Evolutionary conservation across 2,797 vertebrate species (phyloP), one percentile per base, ranked within the genome.

Genomic region (Falco rusticolus): DNA sequence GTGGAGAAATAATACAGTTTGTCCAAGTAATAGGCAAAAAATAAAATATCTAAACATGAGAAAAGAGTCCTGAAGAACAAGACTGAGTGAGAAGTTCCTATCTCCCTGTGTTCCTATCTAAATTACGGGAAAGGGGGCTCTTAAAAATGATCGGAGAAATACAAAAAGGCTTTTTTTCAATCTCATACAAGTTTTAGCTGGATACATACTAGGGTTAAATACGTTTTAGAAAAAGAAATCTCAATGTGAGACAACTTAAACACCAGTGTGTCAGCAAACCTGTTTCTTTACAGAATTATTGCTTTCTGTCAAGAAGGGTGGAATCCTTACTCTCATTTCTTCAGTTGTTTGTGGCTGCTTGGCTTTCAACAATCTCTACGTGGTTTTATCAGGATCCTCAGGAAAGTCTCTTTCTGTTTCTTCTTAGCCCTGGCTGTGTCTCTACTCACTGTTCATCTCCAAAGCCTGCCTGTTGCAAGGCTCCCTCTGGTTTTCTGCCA

Each of bases 61-160:
- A 53, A 61, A 60, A 70, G 6, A 41, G 15, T 70, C 21, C 28
- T 29, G 37, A 53, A 51, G 5, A 6, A n/a, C 13, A 37, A 31
- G 3, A 14, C 2, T 51, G 39, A 48, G 16, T 11, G 20, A 45
- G 13, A 82, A 8, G 5, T 71, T 79, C 13, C 9, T 16, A 4
- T 48, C 13, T 87, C 13, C 13, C 43, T 15, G 5, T 24, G 33
- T 63, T 5, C 3, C 18, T 63, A 34, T 12, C 6, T 59, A 66
- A 74, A 37, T 1, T 34, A 10, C 5, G 6, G 6, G 3, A 39
- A 15, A 14, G 13, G 1, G 7, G 10, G 0, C 22, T 48, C 13
- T 63, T 53, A 43, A 64, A 13, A 28, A 3, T 24, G 12, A 48
- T 5, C 17, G 45, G 15, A 68, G 43, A 72, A 72, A 59, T 10